phyloP scores from a whole-genome alignment of 2,797 vertebrate genomes.

The Phaenicophaeus curvirostris region DNA sequence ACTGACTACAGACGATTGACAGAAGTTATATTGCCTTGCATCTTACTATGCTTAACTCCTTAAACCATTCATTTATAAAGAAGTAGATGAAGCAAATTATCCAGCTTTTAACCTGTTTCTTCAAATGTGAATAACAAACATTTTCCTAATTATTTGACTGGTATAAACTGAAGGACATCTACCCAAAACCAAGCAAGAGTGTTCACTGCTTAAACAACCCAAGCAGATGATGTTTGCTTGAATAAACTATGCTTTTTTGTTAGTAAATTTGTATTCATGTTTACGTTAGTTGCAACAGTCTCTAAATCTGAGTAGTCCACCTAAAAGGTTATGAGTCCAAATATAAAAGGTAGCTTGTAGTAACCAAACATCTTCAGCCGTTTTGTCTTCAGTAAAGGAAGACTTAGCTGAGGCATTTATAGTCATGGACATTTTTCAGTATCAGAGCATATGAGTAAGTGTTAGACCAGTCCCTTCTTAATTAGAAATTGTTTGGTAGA shows the following conservation, averaged over 20 bases:
- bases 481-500: background rate
- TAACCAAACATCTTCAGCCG: background rate
- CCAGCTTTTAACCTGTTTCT: background rate
- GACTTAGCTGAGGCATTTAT: background rate
- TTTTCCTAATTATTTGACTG: background rate
- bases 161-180: background rate
- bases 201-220: background rate
- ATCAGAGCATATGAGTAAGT: fast-evolving
- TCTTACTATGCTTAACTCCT: background rate
- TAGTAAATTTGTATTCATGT: background rate
- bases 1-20: background rate
- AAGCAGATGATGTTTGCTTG: background rate
- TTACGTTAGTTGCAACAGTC: background rate
- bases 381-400: background rate
- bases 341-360: background rate
- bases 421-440: background rate
- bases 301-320: background rate
- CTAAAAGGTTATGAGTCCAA: background rate
- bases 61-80: background rate
- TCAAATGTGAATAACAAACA: background rate
- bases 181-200: background rate
- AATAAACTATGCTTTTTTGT: background rate
- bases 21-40: background rate
- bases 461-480: background rate
- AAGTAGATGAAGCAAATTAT: background rate